These are phyloP conservation scores for Varecia variegata DNA, from an alignment of 2,797 vertebrate species.

Conservation along the genomic window DNA sequence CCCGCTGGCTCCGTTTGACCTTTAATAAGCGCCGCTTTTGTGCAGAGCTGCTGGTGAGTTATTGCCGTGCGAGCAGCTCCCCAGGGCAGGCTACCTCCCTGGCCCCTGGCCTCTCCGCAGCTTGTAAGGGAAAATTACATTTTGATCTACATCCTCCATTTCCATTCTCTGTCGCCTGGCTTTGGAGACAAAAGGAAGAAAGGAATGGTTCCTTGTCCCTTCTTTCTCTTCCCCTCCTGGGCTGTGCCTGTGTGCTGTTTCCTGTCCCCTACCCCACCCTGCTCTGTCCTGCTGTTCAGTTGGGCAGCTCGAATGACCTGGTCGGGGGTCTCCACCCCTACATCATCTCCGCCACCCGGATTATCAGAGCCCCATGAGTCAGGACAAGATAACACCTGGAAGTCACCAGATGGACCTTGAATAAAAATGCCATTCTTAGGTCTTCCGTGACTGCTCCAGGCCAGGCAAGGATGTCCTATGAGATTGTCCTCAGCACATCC, in stretches of 20 bases:
- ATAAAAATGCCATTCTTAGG: not conserved
- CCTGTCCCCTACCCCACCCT: not conserved
- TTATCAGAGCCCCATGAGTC: not conserved
- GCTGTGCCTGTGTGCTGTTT: not conserved
- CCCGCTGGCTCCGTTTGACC: conserved; percentile 69
- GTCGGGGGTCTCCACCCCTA: not conserved
- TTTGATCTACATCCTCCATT: conserved; percentile 73
- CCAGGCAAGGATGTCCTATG: accelerated
- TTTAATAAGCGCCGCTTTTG: conserved; percentile 54
- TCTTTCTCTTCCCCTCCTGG: not conserved
- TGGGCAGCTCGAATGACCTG: not conserved
- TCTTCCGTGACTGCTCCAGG: not conserved
- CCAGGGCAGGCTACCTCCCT: conserved; percentile 27
- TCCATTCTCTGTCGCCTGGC: conserved; percentile 54
- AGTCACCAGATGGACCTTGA: not conserved
- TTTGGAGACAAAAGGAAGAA: conserved; percentile 61
- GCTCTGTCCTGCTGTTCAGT: not conserved
- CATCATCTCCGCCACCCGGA: not conserved
- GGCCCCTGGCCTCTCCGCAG: conserved; percentile 24
- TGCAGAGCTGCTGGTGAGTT: conserved; percentile 39
- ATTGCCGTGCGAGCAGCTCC: conserved; percentile 50
- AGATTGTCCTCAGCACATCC: not conserved
- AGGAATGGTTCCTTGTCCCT: not conserved
- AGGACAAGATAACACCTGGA: accelerated
- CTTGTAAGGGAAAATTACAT: conserved; percentile 75